Base-by-base conservation (phyloP, 2,888 invertebrate species). In the Nomada lathburiana region DNA sequence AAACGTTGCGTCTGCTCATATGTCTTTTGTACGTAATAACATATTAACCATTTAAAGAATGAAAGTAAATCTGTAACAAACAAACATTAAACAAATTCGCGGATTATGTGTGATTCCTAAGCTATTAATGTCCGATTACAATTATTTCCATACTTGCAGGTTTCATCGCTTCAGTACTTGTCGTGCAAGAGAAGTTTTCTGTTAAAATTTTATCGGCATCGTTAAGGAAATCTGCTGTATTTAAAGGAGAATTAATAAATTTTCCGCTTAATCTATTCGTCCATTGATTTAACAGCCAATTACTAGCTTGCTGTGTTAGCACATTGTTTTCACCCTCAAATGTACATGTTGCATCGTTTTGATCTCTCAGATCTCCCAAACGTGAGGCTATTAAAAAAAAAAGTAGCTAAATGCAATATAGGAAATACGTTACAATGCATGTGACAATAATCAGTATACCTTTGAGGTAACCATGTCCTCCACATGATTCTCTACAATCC, bases 281-380 rank as follows among this genome's bases (percentile, higher is more conserved):
- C 96, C 96, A 97, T 52, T 95, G 94, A 82, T 94, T 95, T 29
- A 98, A 93, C 18, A 98, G 94, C 96, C 97, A 98, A 94, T 98
- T 98, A 94, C 97, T 97, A 65, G 97, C 96, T 95, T 98, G 98
- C 94, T 98, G 98, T 72, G 98, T 95, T 18, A 98, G 94, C 0
- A 98, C 97, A 91, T 98, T 97, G 94, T 98, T 98, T 94, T 98
- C 98, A 0, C 98, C 98, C 94, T 98, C 98, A 92, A 98, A 98
- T 0, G 97, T 98, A 91, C 97, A 97, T 94, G 97, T 97, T 0
- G 98, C 97, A 93, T 98, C 98, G 93, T 97, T 96, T 91, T 97
- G 96, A 92, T 97, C 96, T 60, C 97, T 95, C 0, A 98, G 93
- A 11, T 96, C 96, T 62, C 97, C 97, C 69, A 98, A 94, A 23